phyloP scores from a whole-genome alignment of 2,113 vertebrate species.

The Pelecanus crispus region DNA sequence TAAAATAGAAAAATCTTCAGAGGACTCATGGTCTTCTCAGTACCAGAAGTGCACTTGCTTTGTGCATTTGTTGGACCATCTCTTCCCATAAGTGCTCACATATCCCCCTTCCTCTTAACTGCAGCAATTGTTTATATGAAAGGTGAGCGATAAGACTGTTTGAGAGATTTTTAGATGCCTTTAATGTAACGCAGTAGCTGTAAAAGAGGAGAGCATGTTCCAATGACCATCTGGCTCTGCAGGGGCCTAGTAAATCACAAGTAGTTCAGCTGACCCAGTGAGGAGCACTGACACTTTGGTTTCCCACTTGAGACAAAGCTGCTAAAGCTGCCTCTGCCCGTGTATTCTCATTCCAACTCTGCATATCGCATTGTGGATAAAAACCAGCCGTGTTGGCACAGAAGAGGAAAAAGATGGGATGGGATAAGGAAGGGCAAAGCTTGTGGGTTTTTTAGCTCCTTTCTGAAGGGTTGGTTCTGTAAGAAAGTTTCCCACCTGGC shows the following conservation, averaged over 20 bases:
- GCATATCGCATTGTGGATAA: background rate
- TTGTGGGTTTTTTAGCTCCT: background rate
- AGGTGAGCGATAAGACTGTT: background rate
- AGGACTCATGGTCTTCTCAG: background rate
- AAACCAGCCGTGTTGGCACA: background rate
- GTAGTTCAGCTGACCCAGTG: background rate
- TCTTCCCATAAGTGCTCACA: background rate
- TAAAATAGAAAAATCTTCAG: background rate
- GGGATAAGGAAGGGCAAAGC: background rate
- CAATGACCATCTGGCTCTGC: slow-evolving; percentile 38
- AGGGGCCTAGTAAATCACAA: background rate
- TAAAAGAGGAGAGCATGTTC: background rate
- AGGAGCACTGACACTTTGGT: background rate
- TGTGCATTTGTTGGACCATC: background rate
- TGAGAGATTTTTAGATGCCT: slow-evolving; percentile 26
- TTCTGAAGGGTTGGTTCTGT: background rate
- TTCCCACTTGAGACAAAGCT: background rate
- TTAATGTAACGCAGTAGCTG: background rate
- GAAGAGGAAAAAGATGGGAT: background rate
- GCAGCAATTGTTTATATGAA: background rate
- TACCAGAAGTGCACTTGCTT: background rate
- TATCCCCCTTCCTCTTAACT: background rate
- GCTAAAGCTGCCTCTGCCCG: background rate
- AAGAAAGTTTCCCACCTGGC: background rate
- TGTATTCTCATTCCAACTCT: background rate